Base-by-base conservation (phyloP, 2,113 vertebrate species). In the Lethenteron reissneri region DNA sequence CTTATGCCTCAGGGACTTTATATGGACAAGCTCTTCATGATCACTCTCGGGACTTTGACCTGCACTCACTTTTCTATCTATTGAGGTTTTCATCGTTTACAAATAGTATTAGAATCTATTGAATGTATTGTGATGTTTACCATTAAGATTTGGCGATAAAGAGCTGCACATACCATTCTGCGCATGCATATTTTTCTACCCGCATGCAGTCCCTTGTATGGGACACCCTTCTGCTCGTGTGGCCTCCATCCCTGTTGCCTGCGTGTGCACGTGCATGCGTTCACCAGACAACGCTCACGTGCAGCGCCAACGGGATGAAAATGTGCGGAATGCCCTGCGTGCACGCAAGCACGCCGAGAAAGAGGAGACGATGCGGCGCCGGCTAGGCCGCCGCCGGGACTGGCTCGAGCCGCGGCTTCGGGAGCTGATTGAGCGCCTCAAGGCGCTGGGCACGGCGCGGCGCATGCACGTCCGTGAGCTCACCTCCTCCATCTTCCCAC, bases 261-360 rank as follows among this genome's bases (percentile, higher is more conserved):
- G 60, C 17, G 60, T 64, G 60, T 64, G 60, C 8, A 3, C 17
- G 60, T 64, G 60, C 17, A 19, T 64, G 60, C 17, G 60, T 62
- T 21, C 41, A 10, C 9, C 19, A 21, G 41, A 10, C 58, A 58
- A 70, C 25, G 15, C 58, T 72, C 11, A 72, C 69, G 58, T 17
- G 10, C 64, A 68, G 64, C n/a, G n/a, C 75, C 85, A 86, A 17
- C 91, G 87, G 72, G 92, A 95, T 75, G 89, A 96, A 74, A 81
- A 85, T 57, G 88, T 88, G 82, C 85, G 88, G 72, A 85, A 94
- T 71, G 85, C 87, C 71, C 85, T 87, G 1, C 82, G 94, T 19
- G 92, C 91, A 1, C 83, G 84, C 41, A 80, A 92, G 3, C 92
- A 97, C 69, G 87, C 89, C 77, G 90, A 95, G 75, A 99, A 97